Evolutionary conservation across 2,797 vertebrate species (phyloP), one percentile per base, ranked within the genome.

Genomic region (Periophthalmus magnuspinnatus): DNA sequence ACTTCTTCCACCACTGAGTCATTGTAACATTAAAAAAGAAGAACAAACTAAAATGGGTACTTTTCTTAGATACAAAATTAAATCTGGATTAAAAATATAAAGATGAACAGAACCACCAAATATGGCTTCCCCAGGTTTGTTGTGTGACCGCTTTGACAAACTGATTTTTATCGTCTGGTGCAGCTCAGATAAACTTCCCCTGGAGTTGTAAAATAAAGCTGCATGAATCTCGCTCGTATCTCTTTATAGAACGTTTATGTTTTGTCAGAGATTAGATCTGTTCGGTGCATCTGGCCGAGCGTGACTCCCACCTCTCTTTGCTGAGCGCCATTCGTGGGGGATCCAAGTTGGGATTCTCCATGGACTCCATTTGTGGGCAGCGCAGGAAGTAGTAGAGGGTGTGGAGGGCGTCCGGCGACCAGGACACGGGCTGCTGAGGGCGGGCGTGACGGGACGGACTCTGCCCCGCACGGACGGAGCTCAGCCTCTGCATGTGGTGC

Each of bases 311-410:
- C 94, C 94, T 92, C 92, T 99, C 97, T 4, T 96, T 99, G 94
- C 94, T 96, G 64, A 99, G 94, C n/a, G 95, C 93, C 96, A 99
- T 98, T 88, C 96, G 93, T 0, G 97, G 97, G 8, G 97, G 97
- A 84, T 99, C 97, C 36, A 99, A 91, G 93, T 99, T 99, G 78
- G 97, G 97, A 87, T 99, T 99, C 91, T 99, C 97, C 97, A 99
- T 97, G 80, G 96, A 99, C 87, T 99, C 97, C 97, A 99, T 99
- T 79, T 99, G 97, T 24, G 97, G 97, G 74, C 97, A 98, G 73
- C 97, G 95, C 52, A 99, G 94, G 93, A 98, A 99, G 90, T 99
- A 99, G 94, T 99, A 99, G 72, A 99, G 96, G 6, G 97, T 99
- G 93, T 99, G 97, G 47, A 99, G 95, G 81, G 97, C 96, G 0